Evolutionary conservation across 2,888 invertebrate genomes (phyloP), one percentile per base, ranked within the genome.

Genomic region (Halictus ligatus): DNA sequence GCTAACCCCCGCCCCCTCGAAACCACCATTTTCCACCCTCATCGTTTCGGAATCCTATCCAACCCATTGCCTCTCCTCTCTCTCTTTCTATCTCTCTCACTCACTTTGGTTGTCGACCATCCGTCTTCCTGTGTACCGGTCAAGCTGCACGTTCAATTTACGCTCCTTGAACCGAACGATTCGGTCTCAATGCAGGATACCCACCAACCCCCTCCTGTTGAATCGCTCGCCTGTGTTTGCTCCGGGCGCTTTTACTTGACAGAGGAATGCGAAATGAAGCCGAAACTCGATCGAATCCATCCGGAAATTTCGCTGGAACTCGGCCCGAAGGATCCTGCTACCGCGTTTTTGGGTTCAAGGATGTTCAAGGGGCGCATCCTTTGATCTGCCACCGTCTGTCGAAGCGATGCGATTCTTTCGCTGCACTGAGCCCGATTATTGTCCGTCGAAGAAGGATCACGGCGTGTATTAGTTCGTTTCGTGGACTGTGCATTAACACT

Each of bases 81-180:
- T 12, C 8, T 35, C 48, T n/a, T 48, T 35, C 15, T 46, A 13
- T 46, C 7, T 67, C 29, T 35, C 7, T 35, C 18, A 18, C 35
- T 67, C 67, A 2, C 2, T 1, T 21, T 13, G 8, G 50, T 48
- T 50, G 48, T 35, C 10, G 60, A 60, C 60, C 60, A 60, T 60
- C 6, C 60, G 60, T 60, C 60, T 77, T 46, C 46, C 46, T 35
- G 67, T 54, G 54, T 75, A 54, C 50, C 25, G 73, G 79, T 73
- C 69, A 74, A 46, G 48, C 79, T 25, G 60, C n/a, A 58, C 73
- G 79, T 43, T 60, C 43, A 48, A 73, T 73, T 73, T 79, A 29
- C 73, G 72, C 78, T 78, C 54, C 79, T 79, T 79, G 50, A 71
- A 54, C 46, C 43, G 69, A 58, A 43, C 60, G 79, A 54, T 73